phyloP scores from a whole-genome alignment of 2,113 vertebrate species.

The Rissa tridactyla region DNA sequence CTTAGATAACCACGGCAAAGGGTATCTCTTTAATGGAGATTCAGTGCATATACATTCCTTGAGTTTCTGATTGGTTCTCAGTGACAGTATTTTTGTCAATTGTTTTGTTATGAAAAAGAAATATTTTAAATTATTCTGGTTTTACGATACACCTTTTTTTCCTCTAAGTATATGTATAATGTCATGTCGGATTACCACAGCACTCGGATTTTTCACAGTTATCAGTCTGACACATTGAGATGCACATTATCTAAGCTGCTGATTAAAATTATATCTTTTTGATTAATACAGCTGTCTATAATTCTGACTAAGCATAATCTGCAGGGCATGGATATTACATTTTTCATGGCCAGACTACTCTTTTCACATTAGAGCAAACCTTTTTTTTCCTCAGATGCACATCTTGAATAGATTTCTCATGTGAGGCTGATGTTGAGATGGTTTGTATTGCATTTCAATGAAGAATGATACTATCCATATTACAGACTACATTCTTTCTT shows the following conservation, averaged over 20 bases:
- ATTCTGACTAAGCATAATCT: background rate
- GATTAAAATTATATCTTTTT: background rate
- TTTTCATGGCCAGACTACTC: background rate
- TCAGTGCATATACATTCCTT: background rate
- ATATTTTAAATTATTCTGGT: background rate
- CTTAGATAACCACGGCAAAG: background rate
- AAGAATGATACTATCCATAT: background rate
- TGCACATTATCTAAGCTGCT: background rate
- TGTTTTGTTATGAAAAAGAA: background rate
- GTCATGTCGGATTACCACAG: background rate
- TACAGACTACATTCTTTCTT: background rate
- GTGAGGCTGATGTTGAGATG: background rate
- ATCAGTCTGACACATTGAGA: background rate
- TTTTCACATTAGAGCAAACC: background rate
- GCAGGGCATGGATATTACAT: background rate
- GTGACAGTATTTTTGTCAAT: background rate
- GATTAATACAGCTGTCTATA: background rate
- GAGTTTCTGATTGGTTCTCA: background rate
- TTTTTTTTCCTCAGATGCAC: background rate
- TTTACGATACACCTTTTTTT: background rate
- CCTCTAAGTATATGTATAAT: background rate
- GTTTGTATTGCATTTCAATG: background rate
- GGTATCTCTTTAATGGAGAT: background rate
- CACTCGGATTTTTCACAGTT: background rate
- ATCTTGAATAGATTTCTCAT: background rate